Percentiles rank a stretch among this genome's conserved stretches.
Conservation (phyloP, 2,797 vertebrate species). For the Lutjanus argentimaculatus region DNA sequence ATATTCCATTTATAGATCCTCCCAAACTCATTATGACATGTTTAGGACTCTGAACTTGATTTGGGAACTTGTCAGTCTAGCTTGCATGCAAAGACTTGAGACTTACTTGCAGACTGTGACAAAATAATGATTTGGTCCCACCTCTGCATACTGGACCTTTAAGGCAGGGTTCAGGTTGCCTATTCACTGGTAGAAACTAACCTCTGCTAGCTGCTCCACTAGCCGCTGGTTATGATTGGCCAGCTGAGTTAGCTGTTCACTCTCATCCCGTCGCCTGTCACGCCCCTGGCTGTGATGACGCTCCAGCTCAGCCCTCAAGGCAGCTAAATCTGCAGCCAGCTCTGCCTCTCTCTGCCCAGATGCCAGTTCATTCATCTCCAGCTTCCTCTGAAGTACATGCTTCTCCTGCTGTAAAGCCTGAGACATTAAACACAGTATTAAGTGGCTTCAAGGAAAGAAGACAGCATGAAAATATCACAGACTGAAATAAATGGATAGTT, state of each 20-base stretch:
- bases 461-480: not conserved
- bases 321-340: slow-evolving; percentile 77
- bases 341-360: slow-evolving; percentile 84
- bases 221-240: slow-evolving; percentile 88
- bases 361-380: slow-evolving; percentile 82
- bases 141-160: not conserved
- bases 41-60: no score
- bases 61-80: no score
- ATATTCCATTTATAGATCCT: no score
- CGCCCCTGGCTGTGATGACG: slow-evolving; percentile 78
- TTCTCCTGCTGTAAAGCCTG: slow-evolving; percentile 87
- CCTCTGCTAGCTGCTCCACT: slow-evolving; percentile 89
- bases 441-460: not conserved
- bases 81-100: no score
- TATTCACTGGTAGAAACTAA: slow-evolving; percentile 45
- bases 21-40: no score
- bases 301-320: slow-evolving; percentile 77
- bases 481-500: not conserved
- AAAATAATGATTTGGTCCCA: no score
- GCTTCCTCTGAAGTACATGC: slow-evolving; percentile 81
- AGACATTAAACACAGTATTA: slow-evolving; percentile 32
- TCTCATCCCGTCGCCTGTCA: slow-evolving; percentile 81
- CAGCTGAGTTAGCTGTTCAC: slow-evolving; percentile 84
- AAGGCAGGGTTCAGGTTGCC: not conserved
- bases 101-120: no score